Evolutionary conservation across 1,140 invertebrate species (phyloP), one percentile per base, ranked within the genome.

Genomic region (Temnothorax longispinosus): DNA sequence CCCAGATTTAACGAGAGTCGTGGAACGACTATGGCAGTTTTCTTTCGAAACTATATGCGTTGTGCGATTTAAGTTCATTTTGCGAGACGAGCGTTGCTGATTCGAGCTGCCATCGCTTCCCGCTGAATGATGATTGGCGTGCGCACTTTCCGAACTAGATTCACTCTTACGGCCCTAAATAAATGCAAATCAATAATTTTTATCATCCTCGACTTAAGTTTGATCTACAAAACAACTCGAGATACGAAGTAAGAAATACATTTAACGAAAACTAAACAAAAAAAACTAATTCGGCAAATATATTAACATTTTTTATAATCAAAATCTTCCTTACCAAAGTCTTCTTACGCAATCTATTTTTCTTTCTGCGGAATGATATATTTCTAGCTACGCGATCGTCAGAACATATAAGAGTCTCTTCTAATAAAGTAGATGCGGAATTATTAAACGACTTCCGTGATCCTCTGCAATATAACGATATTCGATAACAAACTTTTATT

Each of bases 271-370:
- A 35, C 0, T 32, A 10, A 41, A 60, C 13, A 8, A 38, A 27
- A 27, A 27, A 27, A 27, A 0, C 27, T 27, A 27, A 27, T 27
- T 27, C 27, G 27, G 27, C 27, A 27, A 27, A 27, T 27, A 27
- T 27, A 1, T 27, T 8, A 35, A 35, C 2, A 41, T 0, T 15
- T 54, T 41, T 77, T 50, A 41, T 27, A 52, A 27, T 21, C 10
- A 4, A 54, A 54, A 69, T 10, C 2, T 47, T 47, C 2, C 94
- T 95, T 93, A 96, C 96, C 94, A 95, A 75, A 85, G 93, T 95
- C 92, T 96, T 96, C 93, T 96, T 96, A 89, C 97, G 96, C 76
- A 97, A 95, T 90, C 97, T 97, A 72, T 97, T 96, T 86, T 97
- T 96, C 89, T 97, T 97, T 50, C 97, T 96, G 10, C 97, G 96